Evolutionary conservation across 2,797 vertebrate genomes (phyloP).

Genomic region (Pygocentrus nattereri): DNA sequence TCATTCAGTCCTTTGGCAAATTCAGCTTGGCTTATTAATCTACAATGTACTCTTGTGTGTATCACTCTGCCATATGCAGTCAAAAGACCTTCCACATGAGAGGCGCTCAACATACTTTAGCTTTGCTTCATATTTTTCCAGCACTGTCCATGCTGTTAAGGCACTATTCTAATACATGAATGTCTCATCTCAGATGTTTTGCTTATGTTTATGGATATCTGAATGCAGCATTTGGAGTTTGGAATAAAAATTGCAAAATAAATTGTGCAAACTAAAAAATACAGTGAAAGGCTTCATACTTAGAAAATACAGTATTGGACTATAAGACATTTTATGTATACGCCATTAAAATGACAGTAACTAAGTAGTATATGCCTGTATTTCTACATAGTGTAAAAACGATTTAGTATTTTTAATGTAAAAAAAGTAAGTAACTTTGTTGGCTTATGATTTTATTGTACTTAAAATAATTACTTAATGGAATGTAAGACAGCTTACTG

Average conservation of each 20-base stretch:
- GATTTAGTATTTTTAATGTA: too few relatives aligned
- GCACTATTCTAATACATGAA: too few relatives aligned
- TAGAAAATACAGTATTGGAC: neutral
- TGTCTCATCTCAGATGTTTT: too few relatives aligned
- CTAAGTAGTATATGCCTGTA: neutral
- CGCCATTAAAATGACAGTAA: too few relatives aligned
- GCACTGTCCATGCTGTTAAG: constrained; percentile 24
- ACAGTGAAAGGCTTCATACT: too few relatives aligned
- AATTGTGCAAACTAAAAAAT: neutral
- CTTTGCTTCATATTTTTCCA: constrained; percentile 17
- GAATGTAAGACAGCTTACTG: too few relatives aligned
- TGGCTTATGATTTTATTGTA: too few relatives aligned
- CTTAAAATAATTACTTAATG: too few relatives aligned
- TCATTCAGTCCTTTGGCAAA: constrained; percentile 46
- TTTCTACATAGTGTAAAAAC: neutral
- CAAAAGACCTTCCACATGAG: constrained; percentile 45
- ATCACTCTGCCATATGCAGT: constrained; percentile 40
- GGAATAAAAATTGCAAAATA: neutral
- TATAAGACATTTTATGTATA: too few relatives aligned
- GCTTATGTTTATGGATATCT: neutral
- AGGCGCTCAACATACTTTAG: constrained; percentile 22
- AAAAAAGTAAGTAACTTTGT: too few relatives aligned
- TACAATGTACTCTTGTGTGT: constrained; percentile 25
- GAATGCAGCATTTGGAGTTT: neutral
- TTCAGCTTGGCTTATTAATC: constrained; percentile 33